These are phyloP conservation scores for Heliothis peltigera DNA, from an alignment of 2,888 invertebrate genomes.

Conservation along the genomic window DNA sequence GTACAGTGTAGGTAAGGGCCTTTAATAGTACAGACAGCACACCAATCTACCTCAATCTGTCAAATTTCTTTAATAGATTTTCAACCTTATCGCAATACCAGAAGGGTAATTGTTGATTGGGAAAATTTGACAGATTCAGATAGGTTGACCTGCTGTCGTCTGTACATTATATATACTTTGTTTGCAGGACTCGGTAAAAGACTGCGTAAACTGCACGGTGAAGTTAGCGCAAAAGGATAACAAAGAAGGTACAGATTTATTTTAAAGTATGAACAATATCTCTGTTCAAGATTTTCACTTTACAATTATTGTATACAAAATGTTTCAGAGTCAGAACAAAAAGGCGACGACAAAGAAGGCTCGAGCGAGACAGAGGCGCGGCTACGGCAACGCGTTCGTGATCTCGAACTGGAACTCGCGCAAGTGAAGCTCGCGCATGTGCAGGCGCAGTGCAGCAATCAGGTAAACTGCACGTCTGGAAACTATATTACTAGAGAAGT, in stretches of 20 bases:
- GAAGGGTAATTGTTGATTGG: too few species aligned
- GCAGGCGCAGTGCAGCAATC: constrained; percentile 98
- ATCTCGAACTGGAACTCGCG: constrained; percentile 98
- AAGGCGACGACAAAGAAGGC: constrained; percentile 71
- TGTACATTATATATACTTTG: too few species aligned
- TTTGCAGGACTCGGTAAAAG: constrained; percentile 79
- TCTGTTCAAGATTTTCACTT: too few species aligned
- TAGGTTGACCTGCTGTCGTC: too few species aligned
- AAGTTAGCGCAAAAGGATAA: constrained; percentile 84
- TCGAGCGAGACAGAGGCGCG: constrained; percentile 84
- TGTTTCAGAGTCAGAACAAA: constrained; percentile 70
- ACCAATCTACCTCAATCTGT: too few species aligned
- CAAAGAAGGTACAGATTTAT: constrained; percentile 75
- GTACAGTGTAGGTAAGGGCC: too few species aligned
- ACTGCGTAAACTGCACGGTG: constrained; percentile 80
- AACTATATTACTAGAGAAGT: not conserved
- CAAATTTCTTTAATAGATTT: too few species aligned
- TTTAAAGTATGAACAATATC: not conserved
- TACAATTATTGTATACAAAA: too few species aligned
- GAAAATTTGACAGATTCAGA: too few species aligned
- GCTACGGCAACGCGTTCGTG: constrained; percentile 93
- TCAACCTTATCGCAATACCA: too few species aligned
- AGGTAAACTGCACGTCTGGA: constrained; percentile 87
- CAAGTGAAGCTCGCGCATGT: constrained; percentile 99
- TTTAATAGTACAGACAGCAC: too few species aligned